Evolutionary conservation across 2,113 vertebrate genomes (phyloP), one percentile per base, ranked within the genome.

Genomic region (Oostethus manadensis): DNA sequence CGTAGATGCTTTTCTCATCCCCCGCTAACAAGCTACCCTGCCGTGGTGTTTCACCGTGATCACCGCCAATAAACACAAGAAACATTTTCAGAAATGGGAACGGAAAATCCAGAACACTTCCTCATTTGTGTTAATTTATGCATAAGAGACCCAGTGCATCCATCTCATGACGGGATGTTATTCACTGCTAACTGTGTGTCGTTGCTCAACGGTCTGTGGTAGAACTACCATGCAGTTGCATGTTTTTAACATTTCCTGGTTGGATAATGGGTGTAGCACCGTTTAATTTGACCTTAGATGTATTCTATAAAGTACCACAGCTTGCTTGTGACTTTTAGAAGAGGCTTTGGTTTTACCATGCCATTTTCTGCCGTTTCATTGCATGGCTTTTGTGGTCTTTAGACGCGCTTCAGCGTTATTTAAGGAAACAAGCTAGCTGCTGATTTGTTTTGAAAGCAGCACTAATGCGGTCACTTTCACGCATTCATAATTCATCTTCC

Each of bases 11-110:
- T n/a, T 33, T 7, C 29, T 33, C 29, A 33, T 33, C 38, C 11
- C 14, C 38, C 38, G 13, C 38, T 42, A 42, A 14, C 38, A 42
- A 42, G 38, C 38, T 3, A 42, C 38, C 13, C 38, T 42, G 38
- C 38, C 38, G 13, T 42, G 11, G 38, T 14, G 38, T 42, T 42
- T 42, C 38, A 13, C 10, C 14, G 13, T 42, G 38, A 42, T 42
- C 2, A 42, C 13, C 38, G 68, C 72, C 63, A 62, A 74, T 67
- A 33, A 78, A 54, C 44, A 40, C 13, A 64, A 44, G 51, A 53
- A 58, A 63, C 62, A 23, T 43, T 64, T 45, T 65, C 40, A 1
- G 38, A 51, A 26, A n/a, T n/a, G 22, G 42, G 42, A 51, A 70
- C 3, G 1, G 29, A 8, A n/a, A n/a, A n/a, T n/a, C 58, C 45